phyloP scores from a whole-genome alignment of 2,888 invertebrate genomes.

The Drosophila formosana region DNA sequence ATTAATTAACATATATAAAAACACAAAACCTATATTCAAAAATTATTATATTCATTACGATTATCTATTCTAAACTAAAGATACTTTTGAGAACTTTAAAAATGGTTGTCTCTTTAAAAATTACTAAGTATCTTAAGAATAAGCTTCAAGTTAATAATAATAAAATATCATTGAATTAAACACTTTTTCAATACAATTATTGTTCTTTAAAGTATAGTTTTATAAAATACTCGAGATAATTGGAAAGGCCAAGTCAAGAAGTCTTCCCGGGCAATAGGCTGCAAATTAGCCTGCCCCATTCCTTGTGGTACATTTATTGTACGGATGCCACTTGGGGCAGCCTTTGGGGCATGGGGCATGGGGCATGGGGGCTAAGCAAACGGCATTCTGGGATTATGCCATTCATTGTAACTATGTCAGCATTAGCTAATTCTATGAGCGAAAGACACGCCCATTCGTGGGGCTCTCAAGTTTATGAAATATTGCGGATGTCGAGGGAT shows the following conservation, averaged over 20 bases:
- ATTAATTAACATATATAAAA: too few species aligned
- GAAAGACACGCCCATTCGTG: slow-evolving; percentile 6
- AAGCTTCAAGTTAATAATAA: too few species aligned
- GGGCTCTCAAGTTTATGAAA: slow-evolving; percentile 62
- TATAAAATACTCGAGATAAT: not conserved
- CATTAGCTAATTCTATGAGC: slow-evolving; percentile 69
- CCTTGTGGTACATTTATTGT: slow-evolving; percentile 24
- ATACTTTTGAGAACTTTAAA: too few species aligned
- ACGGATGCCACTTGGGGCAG: not conserved
- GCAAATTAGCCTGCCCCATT: slow-evolving; percentile 6
- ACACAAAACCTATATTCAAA: too few species aligned
- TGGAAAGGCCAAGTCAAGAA: slow-evolving; percentile 1
- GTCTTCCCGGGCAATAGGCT: not conserved
- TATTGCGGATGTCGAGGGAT: slow-evolving; percentile 49
- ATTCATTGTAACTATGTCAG: slow-evolving; percentile 63
- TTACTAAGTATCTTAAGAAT: too few species aligned
- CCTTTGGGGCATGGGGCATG: not conserved
- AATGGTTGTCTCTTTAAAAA: too few species aligned
- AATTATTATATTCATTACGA: too few species aligned
- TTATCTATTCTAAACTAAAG: too few species aligned
- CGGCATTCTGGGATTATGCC: slow-evolving; percentile 63
- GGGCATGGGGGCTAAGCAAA: slow-evolving; percentile 51
- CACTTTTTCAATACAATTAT: too few species aligned
- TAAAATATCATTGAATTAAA: too few species aligned
- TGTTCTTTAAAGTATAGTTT: too few species aligned